Conservation (phyloP, 2,797 vertebrate genomes). For the Rhinella marina region DNA sequence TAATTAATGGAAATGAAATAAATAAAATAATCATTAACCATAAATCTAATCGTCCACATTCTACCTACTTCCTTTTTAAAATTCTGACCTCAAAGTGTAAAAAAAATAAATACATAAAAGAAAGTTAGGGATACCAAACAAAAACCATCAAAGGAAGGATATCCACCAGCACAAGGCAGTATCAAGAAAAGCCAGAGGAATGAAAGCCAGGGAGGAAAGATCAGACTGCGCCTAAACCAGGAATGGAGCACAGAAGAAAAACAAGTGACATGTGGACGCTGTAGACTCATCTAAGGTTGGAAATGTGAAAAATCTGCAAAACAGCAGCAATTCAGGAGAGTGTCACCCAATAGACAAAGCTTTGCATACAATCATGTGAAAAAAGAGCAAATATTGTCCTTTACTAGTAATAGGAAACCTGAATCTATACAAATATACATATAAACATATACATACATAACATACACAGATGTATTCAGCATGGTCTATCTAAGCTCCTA, state of each 20-base stretch:
- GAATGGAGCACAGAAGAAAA: slow-evolving; percentile 36
- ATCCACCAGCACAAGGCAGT: slow-evolving; percentile 87
- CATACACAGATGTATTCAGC: neutral
- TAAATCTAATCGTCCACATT: neutral
- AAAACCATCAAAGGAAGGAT: slow-evolving; percentile 74
- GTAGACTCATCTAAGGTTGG: neutral
- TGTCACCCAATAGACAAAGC: neutral
- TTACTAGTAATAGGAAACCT: neutral
- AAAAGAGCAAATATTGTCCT: neutral
- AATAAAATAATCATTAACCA: too few species aligned
- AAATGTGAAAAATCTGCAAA: neutral
- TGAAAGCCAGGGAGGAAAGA: slow-evolving; percentile 85
- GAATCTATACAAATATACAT: neutral
- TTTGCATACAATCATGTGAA: neutral
- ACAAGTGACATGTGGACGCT: neutral
- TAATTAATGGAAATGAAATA: too few species aligned
- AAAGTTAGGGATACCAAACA: neutral
- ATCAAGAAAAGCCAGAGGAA: slow-evolving; percentile 86
- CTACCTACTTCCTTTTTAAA: neutral
- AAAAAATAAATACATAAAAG: neutral
- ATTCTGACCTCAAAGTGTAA: neutral
- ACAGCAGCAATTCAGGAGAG: neutral
- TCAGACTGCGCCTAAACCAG: slow-evolving; percentile 81
- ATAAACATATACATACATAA: neutral
- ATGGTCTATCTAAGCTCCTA: neutral